Conservation (phyloP, 1,140 invertebrate species). For the Hycleus phaleratus region DNA sequence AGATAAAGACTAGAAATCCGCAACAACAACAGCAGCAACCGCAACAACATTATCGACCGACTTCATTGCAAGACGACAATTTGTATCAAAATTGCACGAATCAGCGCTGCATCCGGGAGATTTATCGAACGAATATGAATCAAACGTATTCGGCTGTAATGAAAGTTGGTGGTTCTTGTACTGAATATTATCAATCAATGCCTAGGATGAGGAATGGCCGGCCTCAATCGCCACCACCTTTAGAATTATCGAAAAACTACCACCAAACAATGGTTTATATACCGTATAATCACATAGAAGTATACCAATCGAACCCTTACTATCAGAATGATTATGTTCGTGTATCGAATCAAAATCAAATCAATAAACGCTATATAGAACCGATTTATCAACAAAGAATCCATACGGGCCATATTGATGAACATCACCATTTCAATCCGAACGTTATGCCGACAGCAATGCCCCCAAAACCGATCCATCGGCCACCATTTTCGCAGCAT, state of each 20-base stretch:
- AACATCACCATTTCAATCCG: conserved; percentile 22
- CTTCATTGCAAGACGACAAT: conserved; percentile 40
- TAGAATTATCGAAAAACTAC: conserved; percentile 47
- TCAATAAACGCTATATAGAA: conserved; percentile 35
- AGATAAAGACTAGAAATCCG: conserved; percentile 31
- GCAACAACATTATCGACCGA: conserved; percentile 32
- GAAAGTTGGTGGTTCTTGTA: conserved; percentile 31
- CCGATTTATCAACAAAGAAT: conserved; percentile 41
- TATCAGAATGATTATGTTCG: conserved; percentile 34
- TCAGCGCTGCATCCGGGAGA: conserved; percentile 39
- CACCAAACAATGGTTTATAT: conserved; percentile 69
- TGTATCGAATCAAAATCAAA: conserved; percentile 37
- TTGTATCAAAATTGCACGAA: conserved; percentile 48
- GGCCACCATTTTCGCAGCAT: conserved; percentile 33
- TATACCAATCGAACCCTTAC: conserved; percentile 36
- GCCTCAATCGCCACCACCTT: conserved; percentile 57
- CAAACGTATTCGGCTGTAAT: conserved; percentile 31
- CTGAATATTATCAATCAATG: conserved; percentile 44
- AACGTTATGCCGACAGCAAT: conserved; percentile 19
- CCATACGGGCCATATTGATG: conserved; percentile 31
- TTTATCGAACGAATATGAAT: conserved; percentile 40
- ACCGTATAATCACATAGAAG: conserved; percentile 54
- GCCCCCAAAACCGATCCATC: conserved; percentile 29
- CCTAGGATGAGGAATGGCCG: conserved; percentile 44
- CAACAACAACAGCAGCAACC: conserved; percentile 21